Evolutionary conservation across 2,113 vertebrate species (phyloP), one percentile per base, ranked within the genome.

Genomic region (Ptilorrhoa leucosticta): DNA sequence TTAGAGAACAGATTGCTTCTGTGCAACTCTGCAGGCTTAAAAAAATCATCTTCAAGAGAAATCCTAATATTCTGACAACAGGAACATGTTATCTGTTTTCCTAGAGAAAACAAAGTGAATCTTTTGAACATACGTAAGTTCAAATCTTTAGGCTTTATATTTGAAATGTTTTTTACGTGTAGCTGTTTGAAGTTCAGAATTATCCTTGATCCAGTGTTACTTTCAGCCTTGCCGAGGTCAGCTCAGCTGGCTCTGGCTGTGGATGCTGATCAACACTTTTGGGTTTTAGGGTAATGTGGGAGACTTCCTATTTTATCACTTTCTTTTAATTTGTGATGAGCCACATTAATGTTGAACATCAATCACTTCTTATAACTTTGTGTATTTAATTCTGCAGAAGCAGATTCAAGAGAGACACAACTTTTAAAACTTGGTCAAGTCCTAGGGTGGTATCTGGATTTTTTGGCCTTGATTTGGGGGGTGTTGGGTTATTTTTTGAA

Each of bases 1-100:
- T 66, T 31, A 8, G 66, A 70, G 84, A 95, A 13, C 73, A 93
- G 83, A 68, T 97, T 87, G 54, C 95, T 90, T 91, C 87, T 96
- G 73, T 91, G 56, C 94, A 69, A 5, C 95, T 96, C 91, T 33
- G 50, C 26, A 80, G 78, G 8, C 83, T 89, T 82, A 4, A 28
- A 88, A 65, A 94, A 75, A 64, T 66, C 7, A 9, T 58, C 79
- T 91, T 71, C 40, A 76, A 93, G 94, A 64, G 57, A 80, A 81
- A 42, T 81, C 39, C 44, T 54, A 3, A 42, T 44, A 2, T 16
- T 70, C 48, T 47, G 72, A 63, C 77, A 66, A 50, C 47, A 84
- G 85, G 90, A 88, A 31, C 20, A 1, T 13, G 60, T 50, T 71
- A 7, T 28, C 82, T 66, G 27, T 61, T 69, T 56, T 63, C 14